These are phyloP conservation scores for Sarcophaga variegata DNA, from an alignment of 2,888 invertebrate species.

Conservation along the genomic window DNA sequence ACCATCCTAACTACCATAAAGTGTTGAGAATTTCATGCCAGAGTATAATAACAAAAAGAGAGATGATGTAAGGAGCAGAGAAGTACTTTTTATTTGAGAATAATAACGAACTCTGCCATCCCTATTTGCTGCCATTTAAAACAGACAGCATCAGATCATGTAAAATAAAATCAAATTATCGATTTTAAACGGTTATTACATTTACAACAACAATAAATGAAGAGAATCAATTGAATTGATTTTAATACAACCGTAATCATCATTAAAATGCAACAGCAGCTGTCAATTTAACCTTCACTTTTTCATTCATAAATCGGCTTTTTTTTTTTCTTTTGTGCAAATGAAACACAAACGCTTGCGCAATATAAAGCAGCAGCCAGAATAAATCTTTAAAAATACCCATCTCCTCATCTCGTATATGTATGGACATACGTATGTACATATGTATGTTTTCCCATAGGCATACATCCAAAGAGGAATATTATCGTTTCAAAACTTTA, in stretches of 20 bases:
- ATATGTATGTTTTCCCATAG: too few species aligned
- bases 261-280: slow-evolving; percentile 21
- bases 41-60: too few species aligned
- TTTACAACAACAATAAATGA: not conserved
- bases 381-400: not conserved
- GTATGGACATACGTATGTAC: not conserved
- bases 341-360: not conserved
- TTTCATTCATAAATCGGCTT: slow-evolving; percentile 58
- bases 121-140: too few species aligned
- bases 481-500: not conserved
- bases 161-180: not conserved
- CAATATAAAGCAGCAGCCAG: not conserved
- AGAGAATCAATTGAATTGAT: not conserved
- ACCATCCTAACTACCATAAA: too few species aligned
- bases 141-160: not conserved
- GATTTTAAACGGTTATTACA: not conserved
- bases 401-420: not conserved
- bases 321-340: not conserved
- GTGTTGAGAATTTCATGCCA: too few species aligned
- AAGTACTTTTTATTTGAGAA: too few species aligned
- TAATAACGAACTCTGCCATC: too few species aligned
- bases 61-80: too few species aligned
- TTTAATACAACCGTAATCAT: not conserved
- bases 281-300: slow-evolving; percentile 45
- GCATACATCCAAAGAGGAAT: too few species aligned